phyloP scores from a whole-genome alignment of 2,797 vertebrate genomes.

The Psittacula derbiana region DNA sequence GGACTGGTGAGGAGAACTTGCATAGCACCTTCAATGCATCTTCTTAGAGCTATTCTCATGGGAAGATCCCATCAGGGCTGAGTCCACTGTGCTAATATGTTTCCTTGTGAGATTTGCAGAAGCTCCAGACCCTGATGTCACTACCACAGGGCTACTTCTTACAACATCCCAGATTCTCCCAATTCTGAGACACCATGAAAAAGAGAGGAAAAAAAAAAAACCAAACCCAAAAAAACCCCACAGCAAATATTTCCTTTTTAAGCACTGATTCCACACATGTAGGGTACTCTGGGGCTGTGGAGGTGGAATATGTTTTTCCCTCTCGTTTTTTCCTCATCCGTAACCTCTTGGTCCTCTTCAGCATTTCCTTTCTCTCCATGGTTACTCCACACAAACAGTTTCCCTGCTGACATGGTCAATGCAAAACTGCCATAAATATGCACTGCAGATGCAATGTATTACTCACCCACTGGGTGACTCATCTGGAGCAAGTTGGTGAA shows the following conservation, averaged over 20 bases:
- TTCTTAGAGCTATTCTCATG: not conserved
- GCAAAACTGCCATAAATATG: constrained; percentile 23
- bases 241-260: not conserved
- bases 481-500: not conserved
- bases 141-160: not conserved
- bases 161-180: not conserved
- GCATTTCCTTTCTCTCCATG: constrained; percentile 45
- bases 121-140: not conserved
- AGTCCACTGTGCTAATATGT: not conserved
- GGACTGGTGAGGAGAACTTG: not conserved
- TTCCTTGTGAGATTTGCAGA: not conserved
- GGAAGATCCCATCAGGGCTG: not conserved
- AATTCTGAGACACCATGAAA: not conserved
- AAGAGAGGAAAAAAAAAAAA: not conserved
- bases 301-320: not conserved
- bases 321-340: not conserved
- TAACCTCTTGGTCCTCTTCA: not conserved
- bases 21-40: not conserved
- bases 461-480: constrained; percentile 51
- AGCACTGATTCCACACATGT: not conserved
- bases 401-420: constrained; percentile 16
- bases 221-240: not conserved
- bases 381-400: constrained; percentile 59
- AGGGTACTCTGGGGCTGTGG: not conserved
- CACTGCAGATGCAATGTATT: constrained; percentile 44